A percentile compares a stretch with the other conserved stretches of the same genome.
Evolutionary conservation across 1,140 invertebrate genomes (phyloP).

Genomic region (Drosophila orosa): DNA sequence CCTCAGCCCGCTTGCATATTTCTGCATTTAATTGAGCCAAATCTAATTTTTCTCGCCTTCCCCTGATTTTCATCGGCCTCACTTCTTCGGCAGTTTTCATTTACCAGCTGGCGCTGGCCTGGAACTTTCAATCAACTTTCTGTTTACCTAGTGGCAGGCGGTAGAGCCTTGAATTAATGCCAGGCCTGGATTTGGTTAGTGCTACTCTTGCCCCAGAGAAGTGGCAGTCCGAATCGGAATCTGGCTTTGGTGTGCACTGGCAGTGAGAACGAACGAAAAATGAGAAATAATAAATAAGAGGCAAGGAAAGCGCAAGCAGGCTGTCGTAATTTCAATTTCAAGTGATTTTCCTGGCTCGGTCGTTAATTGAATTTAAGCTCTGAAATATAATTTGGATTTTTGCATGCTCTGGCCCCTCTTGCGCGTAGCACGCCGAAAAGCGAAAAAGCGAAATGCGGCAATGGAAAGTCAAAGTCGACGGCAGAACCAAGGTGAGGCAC

Average conservation of each 20-base stretch:
- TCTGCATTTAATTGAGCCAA: constrained; percentile 29
- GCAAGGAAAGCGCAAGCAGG: constrained; percentile 54
- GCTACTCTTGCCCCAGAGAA: constrained; percentile 13
- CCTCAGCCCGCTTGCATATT: constrained; percentile 7
- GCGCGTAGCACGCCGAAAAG: constrained; percentile 73
- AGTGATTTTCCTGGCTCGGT: constrained; percentile 37
- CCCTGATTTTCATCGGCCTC: constrained; percentile 20
- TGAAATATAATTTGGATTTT: constrained; percentile 80
- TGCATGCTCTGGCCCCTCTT: constrained; percentile 58
- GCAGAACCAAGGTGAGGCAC: constrained; percentile 33
- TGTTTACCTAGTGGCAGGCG: constrained; percentile 63
- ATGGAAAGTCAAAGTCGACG: constrained; percentile 35
- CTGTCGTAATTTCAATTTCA: constrained; percentile 51
- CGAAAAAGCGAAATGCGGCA: constrained; percentile 46
- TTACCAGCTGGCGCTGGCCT: constrained; percentile 60
- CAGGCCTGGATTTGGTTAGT: constrained; percentile 16
- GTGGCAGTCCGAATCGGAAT: neutral
- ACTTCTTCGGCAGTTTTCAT: constrained; percentile 29
- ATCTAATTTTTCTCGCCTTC: constrained; percentile 18
- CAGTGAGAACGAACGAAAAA: constrained; percentile 12
- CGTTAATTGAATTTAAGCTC: constrained; percentile 81
- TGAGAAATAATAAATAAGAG: constrained; percentile 14
- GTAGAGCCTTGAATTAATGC: constrained; percentile 38
- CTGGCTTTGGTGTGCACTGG: constrained; percentile 13
- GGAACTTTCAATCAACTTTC: constrained; percentile 80